Evolutionary conservation across 2,797 vertebrate species (phyloP).

Genomic region (Diplodus puntazzo): DNA sequence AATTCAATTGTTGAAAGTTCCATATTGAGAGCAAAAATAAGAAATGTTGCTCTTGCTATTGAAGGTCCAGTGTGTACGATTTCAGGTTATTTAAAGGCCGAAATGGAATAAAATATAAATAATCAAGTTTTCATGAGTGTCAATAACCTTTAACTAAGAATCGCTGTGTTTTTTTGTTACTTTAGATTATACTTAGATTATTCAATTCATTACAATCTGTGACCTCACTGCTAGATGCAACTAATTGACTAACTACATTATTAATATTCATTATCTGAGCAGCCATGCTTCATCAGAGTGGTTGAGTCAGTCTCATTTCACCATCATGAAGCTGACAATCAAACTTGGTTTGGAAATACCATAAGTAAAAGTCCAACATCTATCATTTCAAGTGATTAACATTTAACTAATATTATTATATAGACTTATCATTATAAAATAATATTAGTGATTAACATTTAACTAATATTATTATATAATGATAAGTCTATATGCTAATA

Average conservation of each 20-base stretch:
- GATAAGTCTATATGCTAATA: not conserved
- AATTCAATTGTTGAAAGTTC: not conserved
- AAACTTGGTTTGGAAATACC: not conserved
- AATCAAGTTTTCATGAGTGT: no score
- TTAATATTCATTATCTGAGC: not conserved
- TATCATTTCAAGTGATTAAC: not conserved
- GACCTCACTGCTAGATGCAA: no score
- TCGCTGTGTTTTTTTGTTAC: no score
- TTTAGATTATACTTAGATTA: no score
- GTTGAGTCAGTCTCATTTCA: not conserved
- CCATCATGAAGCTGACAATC: not conserved
- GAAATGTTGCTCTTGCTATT: not conserved
- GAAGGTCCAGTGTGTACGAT: no score
- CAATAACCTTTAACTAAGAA: no score
- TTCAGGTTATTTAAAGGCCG: no score
- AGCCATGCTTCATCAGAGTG: not conserved
- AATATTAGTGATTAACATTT: not conserved
- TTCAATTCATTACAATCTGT: not conserved
- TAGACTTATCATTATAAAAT: no score
- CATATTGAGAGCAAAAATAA: not conserved
- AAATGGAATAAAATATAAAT: no score
- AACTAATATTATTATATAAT: no score
- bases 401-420: not conserved
- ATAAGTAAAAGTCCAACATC: not conserved
- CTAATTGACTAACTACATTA: no score